Percentiles rank a stretch among this genome's conserved stretches.
These are phyloP conservation scores for Nymphalis urticae DNA, from an alignment of 2,888 invertebrate genomes.

Conservation along the genomic window DNA sequence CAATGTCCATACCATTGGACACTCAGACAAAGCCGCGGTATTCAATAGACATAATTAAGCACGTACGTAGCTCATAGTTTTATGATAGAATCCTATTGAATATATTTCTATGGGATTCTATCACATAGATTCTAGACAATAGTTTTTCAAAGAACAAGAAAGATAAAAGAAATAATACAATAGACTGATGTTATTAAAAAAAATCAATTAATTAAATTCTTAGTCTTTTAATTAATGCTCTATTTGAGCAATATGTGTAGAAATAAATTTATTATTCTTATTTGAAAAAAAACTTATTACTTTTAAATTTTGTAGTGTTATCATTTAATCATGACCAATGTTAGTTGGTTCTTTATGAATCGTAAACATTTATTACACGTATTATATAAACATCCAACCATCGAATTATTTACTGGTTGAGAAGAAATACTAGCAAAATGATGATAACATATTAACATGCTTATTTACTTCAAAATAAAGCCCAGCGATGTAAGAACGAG, in stretches of 20 bases:
- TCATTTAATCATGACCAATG: no score
- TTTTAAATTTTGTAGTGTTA: no score
- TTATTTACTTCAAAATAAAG: background rate
- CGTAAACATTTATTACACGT: no score
- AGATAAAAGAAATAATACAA: conserved; percentile 12
- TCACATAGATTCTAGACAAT: conserved; percentile 14
- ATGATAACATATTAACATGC: background rate
- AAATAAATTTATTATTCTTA: no score
- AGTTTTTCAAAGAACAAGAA: conserved; percentile 19
- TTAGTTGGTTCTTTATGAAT: no score
- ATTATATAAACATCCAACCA: no score
- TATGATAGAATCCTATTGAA: conserved; percentile 7
- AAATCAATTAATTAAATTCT: no score
- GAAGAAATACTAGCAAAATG: background rate
- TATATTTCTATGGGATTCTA: background rate
- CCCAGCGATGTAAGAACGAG: conserved; percentile 21
- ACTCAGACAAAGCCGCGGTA: conserved; percentile 48
- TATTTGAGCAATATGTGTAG: no score
- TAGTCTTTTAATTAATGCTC: no score
- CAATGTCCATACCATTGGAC: conserved; percentile 50
- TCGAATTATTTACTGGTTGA: no score
- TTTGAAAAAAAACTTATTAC: no score
- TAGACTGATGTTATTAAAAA: background rate
- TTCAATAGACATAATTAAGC: conserved; percentile 47
- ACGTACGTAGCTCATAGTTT: conserved; percentile 46